Base-by-base conservation (phyloP, 2,888 invertebrate species). In the Atrina japonica region DNA sequence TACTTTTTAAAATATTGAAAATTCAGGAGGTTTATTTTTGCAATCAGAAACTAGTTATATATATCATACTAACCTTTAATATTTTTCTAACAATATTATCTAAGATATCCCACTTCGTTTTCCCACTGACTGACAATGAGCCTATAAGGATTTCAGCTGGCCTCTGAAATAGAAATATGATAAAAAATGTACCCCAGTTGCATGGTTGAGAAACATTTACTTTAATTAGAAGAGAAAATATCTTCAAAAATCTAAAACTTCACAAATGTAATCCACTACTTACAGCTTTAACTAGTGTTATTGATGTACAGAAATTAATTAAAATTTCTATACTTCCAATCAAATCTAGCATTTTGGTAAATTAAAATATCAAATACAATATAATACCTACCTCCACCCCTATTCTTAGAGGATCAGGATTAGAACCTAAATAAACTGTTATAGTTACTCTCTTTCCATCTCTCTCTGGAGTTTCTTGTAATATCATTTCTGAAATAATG, bases 61-160 rank as follows among this genome's bases (percentile, higher is more conserved):
- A n/a, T 43, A 50, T 16, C 27, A 41, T 11, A 47, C 78, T 78
- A 66, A 87, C 86, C 87, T 97, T 97, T 90, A 98, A 97, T 63
- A 96, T 95, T 90, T 96, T 94, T 84, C 96, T 93, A 76, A 98
- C 95, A 82, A 96, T 95, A 84, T 95, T 95, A 91, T 98, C 98
- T 86, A 98, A 92, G 88, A 96, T 95, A 89, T 97, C 96, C 98
- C 98, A 98, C 70, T 96, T 96, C 0, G 97, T 97, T 90, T 97
- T 96, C 71, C 96, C 95, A 81, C 96, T 96, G 76, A 98, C 95
- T 86, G 95, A 96, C 3, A 98, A 95, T 84, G 94, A 95, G 16
- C 97, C 97, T 87, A 98, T 95, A 3, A 95, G 92, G 87, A 95
- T 95, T 90, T 95, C 94, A 16, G 82, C 84, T 58, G 83, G 81